Percentiles rank a stretch among this genome's conserved stretches.
These are phyloP conservation scores for Stratiomys singularior DNA, from an alignment of 2,888 invertebrate genomes.

Conservation along the genomic window DNA sequence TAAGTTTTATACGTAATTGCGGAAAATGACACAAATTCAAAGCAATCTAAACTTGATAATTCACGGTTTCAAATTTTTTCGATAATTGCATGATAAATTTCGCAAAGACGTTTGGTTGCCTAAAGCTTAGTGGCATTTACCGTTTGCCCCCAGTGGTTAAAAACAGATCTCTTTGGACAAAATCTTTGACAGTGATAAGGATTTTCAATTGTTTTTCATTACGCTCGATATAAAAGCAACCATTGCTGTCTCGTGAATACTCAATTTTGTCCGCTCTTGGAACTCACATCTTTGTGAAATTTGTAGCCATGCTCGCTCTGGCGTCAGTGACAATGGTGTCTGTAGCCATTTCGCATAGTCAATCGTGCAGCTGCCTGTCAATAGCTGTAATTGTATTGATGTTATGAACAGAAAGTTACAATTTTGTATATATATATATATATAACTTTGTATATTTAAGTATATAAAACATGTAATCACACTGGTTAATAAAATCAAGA, in stretches of 20 bases:
- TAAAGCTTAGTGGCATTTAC: too few species aligned
- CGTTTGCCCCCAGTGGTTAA: too few species aligned
- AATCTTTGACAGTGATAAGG: too few species aligned
- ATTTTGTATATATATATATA: too few species aligned
- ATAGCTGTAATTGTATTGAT: slow-evolving; percentile 58
- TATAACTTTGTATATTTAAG: background rate
- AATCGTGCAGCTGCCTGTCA: slow-evolving; percentile 66
- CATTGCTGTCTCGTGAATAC: slow-evolving; percentile 65
- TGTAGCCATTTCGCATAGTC: slow-evolving; percentile 66
- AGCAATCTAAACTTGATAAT: too few species aligned
- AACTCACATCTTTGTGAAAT: slow-evolving; percentile 66
- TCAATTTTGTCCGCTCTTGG: slow-evolving; percentile 62
- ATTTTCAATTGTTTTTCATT: slow-evolving; percentile 58
- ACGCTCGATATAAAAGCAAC: slow-evolving; percentile 63
- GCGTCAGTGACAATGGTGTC: slow-evolving; percentile 65
- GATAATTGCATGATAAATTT: too few species aligned
- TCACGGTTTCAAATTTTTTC: too few species aligned
- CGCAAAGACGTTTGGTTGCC: too few species aligned
- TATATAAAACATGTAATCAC: background rate
- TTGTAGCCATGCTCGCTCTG: slow-evolving; percentile 66
- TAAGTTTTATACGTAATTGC: too few species aligned
- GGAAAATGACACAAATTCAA: too few species aligned
- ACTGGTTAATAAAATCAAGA: background rate
- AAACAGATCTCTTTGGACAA: too few species aligned
- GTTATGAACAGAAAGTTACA: background rate